Percentiles rank a stretch among this genome's conserved stretches.
Conservation (phyloP, 2,888 invertebrate genomes). For the Cyclophora albipunctata region DNA sequence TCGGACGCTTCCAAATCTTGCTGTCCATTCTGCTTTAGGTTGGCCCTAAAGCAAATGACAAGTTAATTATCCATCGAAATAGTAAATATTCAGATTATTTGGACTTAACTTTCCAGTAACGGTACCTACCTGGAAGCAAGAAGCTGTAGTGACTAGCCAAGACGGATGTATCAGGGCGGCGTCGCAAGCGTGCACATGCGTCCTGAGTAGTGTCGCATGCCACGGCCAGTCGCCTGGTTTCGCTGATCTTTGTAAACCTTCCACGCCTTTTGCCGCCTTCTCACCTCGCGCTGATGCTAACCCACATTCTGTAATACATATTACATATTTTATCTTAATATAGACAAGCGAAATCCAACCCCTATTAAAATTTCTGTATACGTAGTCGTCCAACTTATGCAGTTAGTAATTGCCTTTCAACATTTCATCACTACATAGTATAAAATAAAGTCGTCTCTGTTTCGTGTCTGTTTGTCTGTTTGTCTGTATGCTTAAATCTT, state of each 20-base stretch:
- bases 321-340: not conserved
- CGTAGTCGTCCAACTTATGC: too few species aligned
- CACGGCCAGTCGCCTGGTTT: conserved; percentile 94
- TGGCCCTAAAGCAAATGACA: conserved; percentile 75
- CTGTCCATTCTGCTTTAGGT: conserved; percentile 91
- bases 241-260: conserved; percentile 81
- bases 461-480: too few species aligned
- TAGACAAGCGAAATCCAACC: too few species aligned
- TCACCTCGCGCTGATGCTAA: conserved; percentile 76
- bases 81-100: not conserved
- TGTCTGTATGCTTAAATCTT: too few species aligned
- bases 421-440: too few species aligned
- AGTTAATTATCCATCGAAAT: not conserved
- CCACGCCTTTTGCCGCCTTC: conserved; percentile 58
- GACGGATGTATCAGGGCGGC: conserved; percentile 86
- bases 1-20: conserved; percentile 84
- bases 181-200: conserved; percentile 91
- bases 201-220: conserved; percentile 88
- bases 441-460: too few species aligned
- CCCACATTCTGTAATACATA: conserved; percentile 80
- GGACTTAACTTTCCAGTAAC: not conserved
- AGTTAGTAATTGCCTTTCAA: too few species aligned
- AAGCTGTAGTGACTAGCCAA: conserved; percentile 91
- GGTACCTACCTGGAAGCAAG: conserved; percentile 81
- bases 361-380: too few species aligned